phyloP scores from a whole-genome alignment of 1,140 invertebrate genomes.

The Saccostrea cuccullata region DNA sequence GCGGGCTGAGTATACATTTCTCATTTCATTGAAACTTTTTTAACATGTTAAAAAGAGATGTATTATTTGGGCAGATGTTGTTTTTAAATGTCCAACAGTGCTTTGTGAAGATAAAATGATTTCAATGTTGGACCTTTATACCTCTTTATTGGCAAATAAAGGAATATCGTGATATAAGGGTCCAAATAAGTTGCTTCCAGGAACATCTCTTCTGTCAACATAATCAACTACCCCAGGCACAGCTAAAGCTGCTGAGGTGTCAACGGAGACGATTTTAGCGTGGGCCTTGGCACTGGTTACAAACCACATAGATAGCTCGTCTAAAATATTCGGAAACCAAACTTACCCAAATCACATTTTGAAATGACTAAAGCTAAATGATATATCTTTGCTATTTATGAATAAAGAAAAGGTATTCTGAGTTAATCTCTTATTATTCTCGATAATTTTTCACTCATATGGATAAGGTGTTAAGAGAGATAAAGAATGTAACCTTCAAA shows the following conservation, averaged over 20 bases:
- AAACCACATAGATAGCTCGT: constrained; percentile 85
- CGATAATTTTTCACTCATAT: too few species aligned
- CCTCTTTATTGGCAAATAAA: constrained; percentile 70
- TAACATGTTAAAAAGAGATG: too few species aligned
- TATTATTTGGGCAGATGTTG: too few species aligned
- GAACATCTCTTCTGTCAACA: constrained; percentile 74
- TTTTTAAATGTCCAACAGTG: too few species aligned
- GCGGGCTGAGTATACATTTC: too few species aligned
- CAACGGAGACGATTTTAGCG: constrained; percentile 85
- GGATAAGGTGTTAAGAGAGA: too few species aligned
- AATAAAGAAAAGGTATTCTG: not conserved
- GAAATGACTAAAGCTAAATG: not conserved
- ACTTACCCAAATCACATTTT: not conserved
- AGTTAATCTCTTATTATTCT: too few species aligned
- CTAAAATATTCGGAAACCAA: constrained; percentile 49
- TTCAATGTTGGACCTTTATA: constrained; percentile 40
- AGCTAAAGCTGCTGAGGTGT: constrained; percentile 85
- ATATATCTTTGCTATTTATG: not conserved
- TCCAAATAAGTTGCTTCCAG: constrained; percentile 65
- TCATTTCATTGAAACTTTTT: too few species aligned
- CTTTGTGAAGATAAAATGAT: too few species aligned
- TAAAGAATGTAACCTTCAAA: too few species aligned
- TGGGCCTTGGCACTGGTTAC: constrained; percentile 89
- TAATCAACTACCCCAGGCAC: constrained; percentile 83
- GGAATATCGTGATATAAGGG: constrained; percentile 58